A percentile compares a stretch with the other conserved stretches of the same genome.
Evolutionary conservation across 1,140 invertebrate genomes (phyloP).

Genomic region (Papilio polytes): DNA sequence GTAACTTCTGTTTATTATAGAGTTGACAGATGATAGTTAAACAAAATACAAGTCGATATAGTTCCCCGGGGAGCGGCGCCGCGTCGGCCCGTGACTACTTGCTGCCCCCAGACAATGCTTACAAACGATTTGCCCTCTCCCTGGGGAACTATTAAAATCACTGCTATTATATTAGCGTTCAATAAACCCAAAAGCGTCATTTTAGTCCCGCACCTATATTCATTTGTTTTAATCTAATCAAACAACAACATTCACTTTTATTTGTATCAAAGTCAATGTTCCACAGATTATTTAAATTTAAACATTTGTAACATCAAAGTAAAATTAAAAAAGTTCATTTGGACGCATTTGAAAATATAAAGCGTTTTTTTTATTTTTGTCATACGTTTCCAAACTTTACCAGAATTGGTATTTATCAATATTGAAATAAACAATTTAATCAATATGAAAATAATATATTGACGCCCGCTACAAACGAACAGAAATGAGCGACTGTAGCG

Average conservation of each 20-base stretch:
- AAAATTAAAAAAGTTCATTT: too few relatives aligned
- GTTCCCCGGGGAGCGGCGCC: conserved; percentile 44
- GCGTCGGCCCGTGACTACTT: conserved; percentile 68
- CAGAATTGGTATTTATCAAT: too few relatives aligned
- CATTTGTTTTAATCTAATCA: not conserved
- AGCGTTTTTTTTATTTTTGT: too few relatives aligned
- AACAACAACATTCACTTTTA: too few relatives aligned
- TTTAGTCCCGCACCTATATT: not conserved
- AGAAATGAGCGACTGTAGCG: too few relatives aligned
- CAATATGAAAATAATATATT: too few relatives aligned
- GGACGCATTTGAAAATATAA: too few relatives aligned
- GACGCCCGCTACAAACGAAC: too few relatives aligned
- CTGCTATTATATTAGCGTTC: conserved; percentile 49
- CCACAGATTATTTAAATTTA: too few relatives aligned
- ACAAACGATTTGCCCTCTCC: conserved; percentile 70
- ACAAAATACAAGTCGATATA: conserved; percentile 42
- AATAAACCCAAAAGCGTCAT: conserved; percentile 42
- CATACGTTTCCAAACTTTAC: too few relatives aligned
- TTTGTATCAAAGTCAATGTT: not conserved
- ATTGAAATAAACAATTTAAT: too few relatives aligned
- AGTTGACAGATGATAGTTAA: conserved; percentile 50
- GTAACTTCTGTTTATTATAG: conserved; percentile 49
- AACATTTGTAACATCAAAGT: too few relatives aligned
- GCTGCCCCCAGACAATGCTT: conserved; percentile 69
- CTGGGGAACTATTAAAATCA: conserved; percentile 57